Evolutionary conservation across 92 coral and sea anemone species (phyloP).

Genomic region (Blastomussa wellsi): DNA sequence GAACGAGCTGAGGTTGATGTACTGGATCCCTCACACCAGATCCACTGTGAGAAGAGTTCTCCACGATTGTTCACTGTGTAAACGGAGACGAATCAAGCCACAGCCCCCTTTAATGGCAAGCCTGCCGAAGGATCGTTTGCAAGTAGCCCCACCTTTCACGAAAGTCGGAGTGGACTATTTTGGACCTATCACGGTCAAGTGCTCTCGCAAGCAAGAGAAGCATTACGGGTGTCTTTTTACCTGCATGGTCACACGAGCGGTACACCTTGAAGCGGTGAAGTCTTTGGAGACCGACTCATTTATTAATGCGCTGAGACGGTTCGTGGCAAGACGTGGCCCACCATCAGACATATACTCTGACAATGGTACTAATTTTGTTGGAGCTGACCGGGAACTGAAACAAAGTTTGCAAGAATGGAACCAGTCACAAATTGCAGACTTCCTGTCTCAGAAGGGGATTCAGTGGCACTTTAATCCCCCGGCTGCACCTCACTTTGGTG

Average conservation of each 20-base stretch:
- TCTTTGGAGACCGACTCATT: slow-evolving; percentile 50
- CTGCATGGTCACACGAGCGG: slow-evolving; percentile 45
- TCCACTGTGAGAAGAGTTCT: too few relatives aligned
- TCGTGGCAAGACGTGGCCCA: too few relatives aligned
- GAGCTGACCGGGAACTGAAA: slow-evolving; percentile 37
- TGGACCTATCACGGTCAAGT: slow-evolving; percentile 50
- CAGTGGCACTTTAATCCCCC: slow-evolving; percentile 48
- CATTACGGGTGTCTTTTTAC: slow-evolving; percentile 54
- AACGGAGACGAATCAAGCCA: slow-evolving; percentile 27
- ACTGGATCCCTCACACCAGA: too few relatives aligned
- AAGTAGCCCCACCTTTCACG: slow-evolving; percentile 36
- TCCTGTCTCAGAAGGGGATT: too few relatives aligned
- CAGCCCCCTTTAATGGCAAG: slow-evolving; percentile 41
- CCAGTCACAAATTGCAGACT: slow-evolving; percentile 22
- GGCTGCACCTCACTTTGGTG: slow-evolving; percentile 33
- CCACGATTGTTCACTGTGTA: slow-evolving; percentile 31
- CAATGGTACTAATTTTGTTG: slow-evolving; percentile 37
- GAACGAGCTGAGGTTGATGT: too few relatives aligned
- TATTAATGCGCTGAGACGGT: slow-evolving; percentile 37
- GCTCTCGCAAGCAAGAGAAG: slow-evolving; percentile 29
- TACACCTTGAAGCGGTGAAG: slow-evolving; percentile 43
- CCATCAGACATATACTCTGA: slow-evolving; percentile 37
- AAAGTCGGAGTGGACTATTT: too few relatives aligned
- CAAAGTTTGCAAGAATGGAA: slow-evolving; percentile 28
- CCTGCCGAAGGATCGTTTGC: slow-evolving; percentile 38